phyloP scores from a whole-genome alignment of 2,888 invertebrate genomes.

The Deilephila porcellus region DNA sequence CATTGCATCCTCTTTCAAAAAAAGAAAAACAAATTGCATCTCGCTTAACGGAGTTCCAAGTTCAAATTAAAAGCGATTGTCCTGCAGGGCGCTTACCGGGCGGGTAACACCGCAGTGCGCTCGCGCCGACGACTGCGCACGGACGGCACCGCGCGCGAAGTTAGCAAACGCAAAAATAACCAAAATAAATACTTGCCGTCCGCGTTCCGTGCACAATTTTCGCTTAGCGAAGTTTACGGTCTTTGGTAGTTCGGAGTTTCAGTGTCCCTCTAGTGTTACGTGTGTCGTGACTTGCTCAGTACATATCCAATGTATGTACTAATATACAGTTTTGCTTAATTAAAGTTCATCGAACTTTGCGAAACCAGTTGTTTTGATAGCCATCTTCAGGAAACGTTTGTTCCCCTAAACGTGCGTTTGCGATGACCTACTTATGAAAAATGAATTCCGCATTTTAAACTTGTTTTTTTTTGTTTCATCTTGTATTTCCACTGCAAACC shows the following conservation, averaged over 20 bases:
- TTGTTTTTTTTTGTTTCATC: not conserved
- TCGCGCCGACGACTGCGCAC: slow-evolving; percentile 70
- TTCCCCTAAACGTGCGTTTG: slow-evolving; percentile 29
- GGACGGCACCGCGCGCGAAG: slow-evolving; percentile 64
- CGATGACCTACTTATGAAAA: slow-evolving; percentile 12
- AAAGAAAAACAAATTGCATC: slow-evolving; percentile 73
- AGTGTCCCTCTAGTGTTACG: slow-evolving; percentile 50
- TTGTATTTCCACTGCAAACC: not conserved
- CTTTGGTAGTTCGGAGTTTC: not conserved
- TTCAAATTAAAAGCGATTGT: slow-evolving; percentile 67
- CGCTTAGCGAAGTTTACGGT: slow-evolving; percentile 40
- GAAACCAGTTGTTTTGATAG: slow-evolving; percentile 31
- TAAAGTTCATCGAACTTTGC: slow-evolving; percentile 52
- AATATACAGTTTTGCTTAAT: slow-evolving; percentile 51
- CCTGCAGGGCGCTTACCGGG: slow-evolving; percentile 45
- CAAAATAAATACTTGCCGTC: slow-evolving; percentile 44
- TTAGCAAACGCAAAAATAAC: slow-evolving; percentile 58
- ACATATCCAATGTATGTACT: slow-evolving; percentile 46
- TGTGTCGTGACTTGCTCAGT: slow-evolving; percentile 47
- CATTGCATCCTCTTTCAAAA: slow-evolving; percentile 55
- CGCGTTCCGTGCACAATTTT: slow-evolving; percentile 32
- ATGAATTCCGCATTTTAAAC: not conserved
- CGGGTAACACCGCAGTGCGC: slow-evolving; percentile 63
- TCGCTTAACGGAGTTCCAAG: slow-evolving; percentile 65
- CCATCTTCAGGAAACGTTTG: slow-evolving; percentile 35